Percentiles rank a stretch among this genome's conserved stretches.
phyloP scores from a whole-genome alignment of 2,888 invertebrate species.

The Microchrysa polita region DNA sequence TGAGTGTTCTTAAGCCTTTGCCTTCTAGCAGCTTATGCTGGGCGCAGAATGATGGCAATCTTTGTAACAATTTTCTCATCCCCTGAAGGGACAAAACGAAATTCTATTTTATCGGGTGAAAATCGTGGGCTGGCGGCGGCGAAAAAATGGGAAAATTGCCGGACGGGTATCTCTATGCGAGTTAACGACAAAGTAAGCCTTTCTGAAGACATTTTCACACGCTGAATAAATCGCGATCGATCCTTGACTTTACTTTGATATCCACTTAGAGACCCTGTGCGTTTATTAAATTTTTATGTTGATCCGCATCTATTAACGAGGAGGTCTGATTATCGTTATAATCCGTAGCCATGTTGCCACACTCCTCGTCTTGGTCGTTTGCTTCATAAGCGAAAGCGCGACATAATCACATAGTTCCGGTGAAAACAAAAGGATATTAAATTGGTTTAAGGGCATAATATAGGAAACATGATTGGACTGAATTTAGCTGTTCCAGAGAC shows the following conservation, averaged over 20 bases:
- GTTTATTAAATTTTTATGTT: constrained; percentile 11
- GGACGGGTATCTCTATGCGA: too few relatives aligned
- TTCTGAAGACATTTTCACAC: neutral
- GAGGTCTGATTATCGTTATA: neutral
- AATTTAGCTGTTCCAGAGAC: neutral
- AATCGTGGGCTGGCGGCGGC: too few relatives aligned
- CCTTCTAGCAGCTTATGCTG: too few relatives aligned
- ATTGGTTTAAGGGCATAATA: neutral
- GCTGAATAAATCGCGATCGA: neutral
- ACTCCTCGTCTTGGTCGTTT: neutral
- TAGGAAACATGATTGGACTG: neutral
- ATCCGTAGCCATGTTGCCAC: too few relatives aligned
- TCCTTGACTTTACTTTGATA: neutral
- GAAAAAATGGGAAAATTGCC: too few relatives aligned
- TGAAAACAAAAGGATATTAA: constrained; percentile 1
- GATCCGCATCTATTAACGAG: neutral
- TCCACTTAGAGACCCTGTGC: neutral
- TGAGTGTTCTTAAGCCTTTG: too few relatives aligned
- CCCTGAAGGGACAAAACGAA: too few relatives aligned
- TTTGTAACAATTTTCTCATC: too few relatives aligned
- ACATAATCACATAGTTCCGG: neutral
- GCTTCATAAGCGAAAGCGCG: neutral
- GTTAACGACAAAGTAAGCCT: neutral
- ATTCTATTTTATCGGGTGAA: too few relatives aligned
- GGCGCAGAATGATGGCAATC: too few relatives aligned